Percentiles rank a stretch among this genome's conserved stretches.
These are phyloP conservation scores for Odontomachus brunneus DNA, from an alignment of 1,140 invertebrate species.

Conservation along the genomic window DNA sequence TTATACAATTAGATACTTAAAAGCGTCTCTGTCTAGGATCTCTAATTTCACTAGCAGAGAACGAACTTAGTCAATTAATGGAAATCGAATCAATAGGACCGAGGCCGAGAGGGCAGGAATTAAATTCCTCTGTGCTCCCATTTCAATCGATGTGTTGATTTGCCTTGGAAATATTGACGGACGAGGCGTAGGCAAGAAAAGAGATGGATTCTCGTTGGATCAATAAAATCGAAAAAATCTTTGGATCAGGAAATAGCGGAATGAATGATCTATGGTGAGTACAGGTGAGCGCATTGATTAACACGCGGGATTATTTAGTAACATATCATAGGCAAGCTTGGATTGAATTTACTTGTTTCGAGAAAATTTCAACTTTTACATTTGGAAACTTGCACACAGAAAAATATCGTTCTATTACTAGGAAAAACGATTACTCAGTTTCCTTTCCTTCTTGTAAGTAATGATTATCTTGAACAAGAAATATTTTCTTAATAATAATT, in stretches of 20 bases:
- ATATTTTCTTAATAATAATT: no score
- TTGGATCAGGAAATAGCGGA: neutral
- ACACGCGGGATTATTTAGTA: no score
- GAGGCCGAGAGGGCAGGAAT: neutral
- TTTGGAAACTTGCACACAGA: no score
- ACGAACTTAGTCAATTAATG: slow-evolving; percentile 23
- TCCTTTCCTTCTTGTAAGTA: no score
- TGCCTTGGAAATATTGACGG: slow-evolving; percentile 16
- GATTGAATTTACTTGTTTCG: no score
- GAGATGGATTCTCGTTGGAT: neutral
- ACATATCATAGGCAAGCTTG: no score
- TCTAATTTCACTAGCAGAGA: neutral
- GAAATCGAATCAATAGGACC: slow-evolving; percentile 15
- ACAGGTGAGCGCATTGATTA: no score
- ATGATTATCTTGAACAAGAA: no score
- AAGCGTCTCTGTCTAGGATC: neutral
- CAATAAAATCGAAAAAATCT: neutral
- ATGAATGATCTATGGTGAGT: neutral
- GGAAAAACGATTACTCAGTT: no score
- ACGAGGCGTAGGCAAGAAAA: neutral
- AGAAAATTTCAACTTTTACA: no score
- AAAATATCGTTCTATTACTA: no score
- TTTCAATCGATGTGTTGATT: slow-evolving; percentile 24
- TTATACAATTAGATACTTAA: neutral
- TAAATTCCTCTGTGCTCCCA: slow-evolving; percentile 7